Evolutionary conservation across 2,797 vertebrate genomes (phyloP).

Genomic region (Poecilia picta): DNA sequence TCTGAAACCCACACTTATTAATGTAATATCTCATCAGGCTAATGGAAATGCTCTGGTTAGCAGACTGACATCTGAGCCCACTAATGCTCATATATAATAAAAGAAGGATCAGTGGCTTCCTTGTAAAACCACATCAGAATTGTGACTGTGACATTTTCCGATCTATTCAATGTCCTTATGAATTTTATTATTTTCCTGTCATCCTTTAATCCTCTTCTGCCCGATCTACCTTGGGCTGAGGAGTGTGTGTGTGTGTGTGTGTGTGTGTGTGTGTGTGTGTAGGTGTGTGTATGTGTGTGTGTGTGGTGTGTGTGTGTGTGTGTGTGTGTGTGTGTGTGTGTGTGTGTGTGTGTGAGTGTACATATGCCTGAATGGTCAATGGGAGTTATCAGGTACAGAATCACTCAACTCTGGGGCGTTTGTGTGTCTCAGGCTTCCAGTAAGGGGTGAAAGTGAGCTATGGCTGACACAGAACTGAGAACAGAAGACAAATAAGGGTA

Average conservation of each 20-base stretch:
- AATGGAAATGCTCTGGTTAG: conserved; percentile 46
- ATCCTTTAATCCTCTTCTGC: conserved; percentile 73
- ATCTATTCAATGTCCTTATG: conserved; percentile 48
- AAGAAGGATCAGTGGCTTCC: conserved; percentile 39
- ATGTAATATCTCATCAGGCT: conserved; percentile 54
- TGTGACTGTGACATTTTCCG: conserved; percentile 25
- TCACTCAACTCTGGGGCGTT: conserved; percentile 5
- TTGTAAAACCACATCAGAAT: conserved; percentile 55
- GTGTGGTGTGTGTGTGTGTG: too few relatives aligned
- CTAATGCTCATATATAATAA: conserved; percentile 45
- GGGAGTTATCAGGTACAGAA: conserved; percentile 33
- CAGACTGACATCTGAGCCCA: conserved; percentile 35
- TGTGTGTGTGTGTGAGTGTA: background rate
- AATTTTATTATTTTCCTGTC: conserved; percentile 74
- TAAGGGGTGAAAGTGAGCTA: background rate
- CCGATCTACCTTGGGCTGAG: conserved; percentile 38
- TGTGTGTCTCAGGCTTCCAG: conserved; percentile 24
- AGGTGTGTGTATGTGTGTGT: too few relatives aligned
- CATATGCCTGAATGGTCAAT: conserved; percentile 44
- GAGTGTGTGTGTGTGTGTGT: background rate
- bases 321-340: too few relatives aligned
- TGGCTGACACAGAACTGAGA: conserved; percentile 20
- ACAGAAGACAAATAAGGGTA: conserved; percentile 17
- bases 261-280: too few relatives aligned
- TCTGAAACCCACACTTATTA: conserved; percentile 20